Evolutionary conservation across 2,888 invertebrate genomes (phyloP), one percentile per base, ranked within the genome.

Genomic region (Deilephila elpenor): DNA sequence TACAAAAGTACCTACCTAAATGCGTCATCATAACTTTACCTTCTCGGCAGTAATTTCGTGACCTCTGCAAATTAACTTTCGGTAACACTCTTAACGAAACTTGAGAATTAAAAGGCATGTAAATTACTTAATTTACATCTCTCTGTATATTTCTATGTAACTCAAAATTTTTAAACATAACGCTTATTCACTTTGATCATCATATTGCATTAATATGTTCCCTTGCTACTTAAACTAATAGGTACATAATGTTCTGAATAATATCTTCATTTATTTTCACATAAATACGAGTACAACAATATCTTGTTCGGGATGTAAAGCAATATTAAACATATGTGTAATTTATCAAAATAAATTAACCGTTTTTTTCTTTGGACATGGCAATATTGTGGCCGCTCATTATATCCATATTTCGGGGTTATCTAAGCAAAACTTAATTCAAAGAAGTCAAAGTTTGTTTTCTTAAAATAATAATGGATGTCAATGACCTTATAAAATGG

Each of bases 41-140:
- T 67, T 20, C 64, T n/a, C 64, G n/a, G n/a, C n/a, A n/a, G 64
- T 37, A 37, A 37, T 72, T 53, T 72, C 32, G 19, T 72, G 61
- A 32, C 32, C 62, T 19, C 14, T 17, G 44, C 19, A 72, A 64
- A 53, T 60, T 29, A 71, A 34, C 25, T 60, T 71, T 60, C 70
- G 70, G 37, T 5, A 11, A 14, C 25, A 53, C 64, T 74, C 62
- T 44, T 44, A 74, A 70, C 25, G 29, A 61, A 61, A 61, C 17
- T 51, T 62, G 71, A 61, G 44, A 64, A 6, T 29, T 25, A 80
- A 89, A 90, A 88, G 85, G 84, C 81, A 92, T 92, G 89, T 85
- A 89, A 92, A 92, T 91, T 51, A 85, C 83, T 84, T 80, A 77
- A 91, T 91, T 91, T 91, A 84, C 91, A 92, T 91, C 88, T 67